Conservation (phyloP, 2,888 invertebrate species). For the Idaea aversata region DNA sequence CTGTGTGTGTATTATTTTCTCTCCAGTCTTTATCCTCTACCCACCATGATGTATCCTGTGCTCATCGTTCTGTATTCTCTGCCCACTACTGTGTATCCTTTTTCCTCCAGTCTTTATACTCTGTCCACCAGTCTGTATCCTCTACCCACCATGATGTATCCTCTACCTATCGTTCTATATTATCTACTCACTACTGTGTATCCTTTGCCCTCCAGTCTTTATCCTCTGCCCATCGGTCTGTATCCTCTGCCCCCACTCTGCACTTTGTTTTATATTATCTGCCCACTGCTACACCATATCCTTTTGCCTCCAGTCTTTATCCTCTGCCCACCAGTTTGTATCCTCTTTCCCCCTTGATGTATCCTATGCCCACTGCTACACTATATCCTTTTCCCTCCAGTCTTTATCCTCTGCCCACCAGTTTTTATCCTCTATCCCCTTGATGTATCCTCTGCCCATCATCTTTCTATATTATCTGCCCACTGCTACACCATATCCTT, state of each 20-base stretch:
- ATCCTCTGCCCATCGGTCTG: neutral
- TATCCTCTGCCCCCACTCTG: neutral
- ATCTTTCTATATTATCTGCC: too few relatives aligned
- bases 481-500: too few relatives aligned
- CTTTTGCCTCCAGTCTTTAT: too few relatives aligned
- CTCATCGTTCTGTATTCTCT: neutral
- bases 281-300: too few relatives aligned
- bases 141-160: too few relatives aligned
- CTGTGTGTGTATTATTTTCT: slow-evolving; percentile 3
- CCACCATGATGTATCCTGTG: too few relatives aligned
- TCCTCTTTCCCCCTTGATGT: neutral
- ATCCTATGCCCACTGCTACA: neutral
- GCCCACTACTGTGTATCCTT: too few relatives aligned
- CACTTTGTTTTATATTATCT: neutral
- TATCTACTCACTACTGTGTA: slow-evolving; percentile 2
- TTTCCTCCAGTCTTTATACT: too few relatives aligned
- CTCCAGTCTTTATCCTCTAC: neutral
- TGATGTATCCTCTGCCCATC: too few relatives aligned
- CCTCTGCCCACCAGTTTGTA: slow-evolving; percentile 4
- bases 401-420: too few relatives aligned
- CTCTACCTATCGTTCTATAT: too few relatives aligned
- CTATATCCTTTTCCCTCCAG: too few relatives aligned
- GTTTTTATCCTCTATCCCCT: neutral
- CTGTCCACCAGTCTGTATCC: neutral
- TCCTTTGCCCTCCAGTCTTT: neutral